Conservation (phyloP, 1,140 invertebrate species). For the Cydia fagiglandana region DNA sequence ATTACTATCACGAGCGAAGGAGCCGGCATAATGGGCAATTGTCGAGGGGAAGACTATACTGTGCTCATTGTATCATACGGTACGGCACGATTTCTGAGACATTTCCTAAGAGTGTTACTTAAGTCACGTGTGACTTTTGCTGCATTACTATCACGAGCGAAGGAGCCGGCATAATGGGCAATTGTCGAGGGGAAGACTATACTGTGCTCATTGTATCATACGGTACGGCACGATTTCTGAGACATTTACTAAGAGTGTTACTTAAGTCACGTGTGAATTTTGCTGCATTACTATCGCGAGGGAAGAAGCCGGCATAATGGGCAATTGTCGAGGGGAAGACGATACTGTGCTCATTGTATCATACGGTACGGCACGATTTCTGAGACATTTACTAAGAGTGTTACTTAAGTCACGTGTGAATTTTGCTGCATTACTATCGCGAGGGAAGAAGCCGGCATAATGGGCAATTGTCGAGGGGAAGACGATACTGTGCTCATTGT, state of each 20-base stretch:
- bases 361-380: slow-evolving; percentile 41
- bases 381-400: neutral
- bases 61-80: slow-evolving; percentile 42
- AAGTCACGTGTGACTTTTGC: too few relatives aligned
- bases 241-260: too few relatives aligned
- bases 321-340: slow-evolving; percentile 60
- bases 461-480: slow-evolving; percentile 61
- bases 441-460: slow-evolving; percentile 51
- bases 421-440: neutral
- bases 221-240: too few relatives aligned
- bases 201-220: too few relatives aligned
- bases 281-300: slow-evolving; percentile 9
- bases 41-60: slow-evolving; percentile 51
- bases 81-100: slow-evolving; percentile 37
- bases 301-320: slow-evolving; percentile 54
- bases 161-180: too few relatives aligned
- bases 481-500: slow-evolving; percentile 42
- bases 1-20: slow-evolving; percentile 37
- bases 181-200: too few relatives aligned
- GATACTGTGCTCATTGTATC: slow-evolving; percentile 38
- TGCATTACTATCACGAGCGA: too few relatives aligned
- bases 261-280: neutral
- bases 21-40: slow-evolving; percentile 59
- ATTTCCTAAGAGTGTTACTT: neutral
- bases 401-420: too few relatives aligned